Evolutionary conservation across 2,113 vertebrate species (phyloP).

Genomic region (Nibea coibor): DNA sequence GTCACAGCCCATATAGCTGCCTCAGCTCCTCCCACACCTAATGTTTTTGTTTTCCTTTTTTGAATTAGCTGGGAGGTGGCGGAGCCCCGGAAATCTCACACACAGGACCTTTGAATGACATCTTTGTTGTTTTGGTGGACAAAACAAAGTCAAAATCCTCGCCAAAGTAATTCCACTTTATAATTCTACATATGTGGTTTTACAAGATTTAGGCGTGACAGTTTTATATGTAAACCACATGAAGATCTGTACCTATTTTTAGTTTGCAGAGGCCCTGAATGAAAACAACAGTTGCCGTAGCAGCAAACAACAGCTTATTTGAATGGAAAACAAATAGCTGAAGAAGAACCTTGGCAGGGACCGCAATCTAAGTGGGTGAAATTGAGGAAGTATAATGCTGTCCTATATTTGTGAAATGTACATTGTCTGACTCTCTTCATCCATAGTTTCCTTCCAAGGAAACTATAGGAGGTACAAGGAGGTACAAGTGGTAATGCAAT

Average conservation of each 20-base stretch:
- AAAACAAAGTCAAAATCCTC: conserved; percentile 20
- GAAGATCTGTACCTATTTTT: conserved; percentile 60
- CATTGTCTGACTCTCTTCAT: not conserved
- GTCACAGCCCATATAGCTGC: too few species aligned
- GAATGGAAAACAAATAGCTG: conserved; percentile 38
- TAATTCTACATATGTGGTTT: conserved; percentile 48
- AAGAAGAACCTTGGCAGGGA: conserved; percentile 26
- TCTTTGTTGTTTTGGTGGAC: conserved; percentile 21
- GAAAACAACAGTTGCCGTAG: conserved; percentile 52
- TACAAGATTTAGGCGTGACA: conserved; percentile 46
- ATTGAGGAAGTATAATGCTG: not conserved
- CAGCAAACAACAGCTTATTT: conserved; percentile 35
- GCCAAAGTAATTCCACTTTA: conserved; percentile 35
- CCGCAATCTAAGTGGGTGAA: not conserved
- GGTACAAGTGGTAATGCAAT: conserved; percentile 17
- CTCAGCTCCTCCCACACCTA: too few species aligned
- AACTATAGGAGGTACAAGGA: conserved; percentile 7
- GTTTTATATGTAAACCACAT: conserved; percentile 68
- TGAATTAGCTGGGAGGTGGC: too few species aligned
- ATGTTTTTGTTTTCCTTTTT: too few species aligned
- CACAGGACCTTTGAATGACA: too few species aligned
- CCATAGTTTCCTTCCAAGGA: not conserved
- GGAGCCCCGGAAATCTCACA: too few species aligned
- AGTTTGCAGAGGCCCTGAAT: conserved; percentile 20
- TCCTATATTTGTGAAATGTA: not conserved